Evolutionary conservation across 2,888 invertebrate genomes (phyloP).

Genomic region (Drosophila paucipuncta): DNA sequence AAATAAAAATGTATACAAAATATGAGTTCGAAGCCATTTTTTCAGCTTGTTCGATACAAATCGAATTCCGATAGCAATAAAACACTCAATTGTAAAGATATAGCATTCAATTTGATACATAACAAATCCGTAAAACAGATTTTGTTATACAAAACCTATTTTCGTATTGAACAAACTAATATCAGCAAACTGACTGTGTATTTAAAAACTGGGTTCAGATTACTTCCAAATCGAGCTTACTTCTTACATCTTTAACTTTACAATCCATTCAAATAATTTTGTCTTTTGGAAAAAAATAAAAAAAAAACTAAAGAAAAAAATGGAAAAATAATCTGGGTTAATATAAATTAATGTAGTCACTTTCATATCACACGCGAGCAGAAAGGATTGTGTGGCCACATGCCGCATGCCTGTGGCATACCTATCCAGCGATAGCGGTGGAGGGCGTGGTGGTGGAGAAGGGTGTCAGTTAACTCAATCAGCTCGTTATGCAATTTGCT

Average conservation of each 20-base stretch:
- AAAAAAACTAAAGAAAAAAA: too few species aligned
- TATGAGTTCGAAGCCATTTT: not conserved
- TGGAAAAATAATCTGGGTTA: slow-evolving; percentile 39
- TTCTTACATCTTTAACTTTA: not conserved
- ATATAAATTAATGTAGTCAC: slow-evolving; percentile 59
- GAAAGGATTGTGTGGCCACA: slow-evolving; percentile 42
- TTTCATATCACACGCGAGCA: slow-evolving; percentile 21
- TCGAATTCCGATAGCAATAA: not conserved
- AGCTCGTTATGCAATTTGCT: slow-evolving; percentile 72
- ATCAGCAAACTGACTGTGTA: not conserved
- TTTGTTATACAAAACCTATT: not conserved
- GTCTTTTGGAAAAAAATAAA: not conserved
- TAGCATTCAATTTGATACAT: not conserved
- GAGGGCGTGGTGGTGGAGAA: not conserved
- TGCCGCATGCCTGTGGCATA: slow-evolving; percentile 32
- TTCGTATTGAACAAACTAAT: not conserved
- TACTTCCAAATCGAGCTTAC: not conserved
- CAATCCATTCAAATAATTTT: not conserved
- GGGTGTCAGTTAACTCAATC: slow-evolving; percentile 29
- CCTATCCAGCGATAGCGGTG: slow-evolving; percentile 11
- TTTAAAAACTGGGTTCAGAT: not conserved
- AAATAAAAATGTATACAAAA: not conserved
- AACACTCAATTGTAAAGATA: not conserved
- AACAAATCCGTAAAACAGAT: not conserved
- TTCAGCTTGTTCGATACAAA: not conserved